A percentile compares a stretch with the other conserved stretches of the same genome.
Evolutionary conservation across 2,113 vertebrate species (phyloP).

Genomic region (Madoqua kirkii): DNA sequence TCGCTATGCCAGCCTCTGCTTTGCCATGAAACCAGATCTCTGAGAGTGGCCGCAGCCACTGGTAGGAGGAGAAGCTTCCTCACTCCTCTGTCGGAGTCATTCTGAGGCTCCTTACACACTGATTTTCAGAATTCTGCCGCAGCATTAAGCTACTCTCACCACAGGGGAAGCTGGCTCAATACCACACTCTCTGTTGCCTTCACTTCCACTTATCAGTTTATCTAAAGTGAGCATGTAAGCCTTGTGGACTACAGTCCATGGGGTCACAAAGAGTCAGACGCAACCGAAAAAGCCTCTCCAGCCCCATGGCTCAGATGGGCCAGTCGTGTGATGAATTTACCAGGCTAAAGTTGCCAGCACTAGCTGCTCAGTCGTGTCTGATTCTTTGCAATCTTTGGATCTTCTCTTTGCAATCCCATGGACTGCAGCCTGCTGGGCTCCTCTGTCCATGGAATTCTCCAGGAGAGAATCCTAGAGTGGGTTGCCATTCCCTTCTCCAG

Average conservation of each 20-base stretch:
- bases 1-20: not conserved
- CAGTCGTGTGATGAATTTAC: not conserved
- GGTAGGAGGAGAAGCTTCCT: rapidly evolving
- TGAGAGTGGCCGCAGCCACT: not conserved
- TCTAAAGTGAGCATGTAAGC: not conserved
- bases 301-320: not conserved
- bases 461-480: not conserved
- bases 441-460: not conserved
- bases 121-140: not conserved
- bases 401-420: not conserved
- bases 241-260: not conserved
- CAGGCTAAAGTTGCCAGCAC: not conserved
- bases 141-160: too few relatives aligned
- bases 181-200: rapidly evolving
- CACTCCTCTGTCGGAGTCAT: not conserved
- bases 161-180: rapidly evolving
- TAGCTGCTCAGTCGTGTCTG: not conserved
- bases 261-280: not conserved
- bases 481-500: not conserved
- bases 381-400: not conserved
- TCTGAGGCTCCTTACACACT: not conserved
- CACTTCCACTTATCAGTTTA: rapidly evolving
- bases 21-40: rapidly evolving
- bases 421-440: not conserved
- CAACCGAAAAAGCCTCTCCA: not conserved